Percentiles rank a stretch among this genome's conserved stretches.
phyloP scores from a whole-genome alignment of 2,797 vertebrate species.

The Cichlasoma orientale region DNA sequence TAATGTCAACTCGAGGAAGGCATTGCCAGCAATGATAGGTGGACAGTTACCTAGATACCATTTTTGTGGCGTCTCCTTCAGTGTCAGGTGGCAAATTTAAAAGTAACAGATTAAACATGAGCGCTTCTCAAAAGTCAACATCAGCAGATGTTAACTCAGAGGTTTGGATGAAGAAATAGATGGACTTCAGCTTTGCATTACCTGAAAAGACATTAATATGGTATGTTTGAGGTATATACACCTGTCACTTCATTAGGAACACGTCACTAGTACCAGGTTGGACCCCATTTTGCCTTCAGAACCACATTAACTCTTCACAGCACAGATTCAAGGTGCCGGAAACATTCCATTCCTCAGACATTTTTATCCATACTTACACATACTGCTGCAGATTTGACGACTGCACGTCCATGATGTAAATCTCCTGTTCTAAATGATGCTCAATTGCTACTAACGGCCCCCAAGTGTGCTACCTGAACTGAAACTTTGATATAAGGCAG shows the following conservation, averaged over 20 bases:
- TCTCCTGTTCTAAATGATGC: background rate
- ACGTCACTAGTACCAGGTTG: no score
- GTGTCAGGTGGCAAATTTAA: background rate
- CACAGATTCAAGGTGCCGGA: no score
- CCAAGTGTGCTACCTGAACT: background rate
- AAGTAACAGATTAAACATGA: background rate
- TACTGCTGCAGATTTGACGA: background rate
- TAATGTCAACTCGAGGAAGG: background rate
- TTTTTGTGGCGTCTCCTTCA: background rate
- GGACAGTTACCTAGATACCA: background rate
- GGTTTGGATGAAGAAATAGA: background rate
- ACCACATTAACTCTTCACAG: no score
- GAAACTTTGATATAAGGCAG: background rate
- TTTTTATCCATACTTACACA: background rate
- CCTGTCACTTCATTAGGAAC: no score
- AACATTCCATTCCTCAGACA: no score
- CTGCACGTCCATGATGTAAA: background rate
- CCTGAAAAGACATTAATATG: background rate
- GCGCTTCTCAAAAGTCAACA: background rate
- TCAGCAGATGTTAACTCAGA: background rate
- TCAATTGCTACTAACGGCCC: background rate
- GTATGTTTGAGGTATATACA: no score
- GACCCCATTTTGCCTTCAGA: no score
- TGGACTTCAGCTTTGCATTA: background rate
- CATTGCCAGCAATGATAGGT: background rate